A percentile compares a stretch with the other conserved stretches of the same genome.
Evolutionary conservation across 1,140 invertebrate species (phyloP).

Genomic region (Drosophila rhopaloa): DNA sequence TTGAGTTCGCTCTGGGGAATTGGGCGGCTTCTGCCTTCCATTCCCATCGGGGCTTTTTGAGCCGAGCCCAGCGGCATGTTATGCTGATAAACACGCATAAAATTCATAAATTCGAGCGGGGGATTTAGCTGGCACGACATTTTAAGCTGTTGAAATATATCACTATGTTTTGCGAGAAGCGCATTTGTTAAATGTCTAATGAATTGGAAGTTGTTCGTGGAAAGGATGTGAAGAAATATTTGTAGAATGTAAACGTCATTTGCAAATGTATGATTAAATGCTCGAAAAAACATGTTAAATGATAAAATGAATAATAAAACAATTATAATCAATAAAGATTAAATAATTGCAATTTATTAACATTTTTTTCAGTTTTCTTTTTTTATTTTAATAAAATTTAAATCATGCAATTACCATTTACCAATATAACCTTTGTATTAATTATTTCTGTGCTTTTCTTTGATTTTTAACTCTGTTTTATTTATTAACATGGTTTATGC

Average conservation of each 20-base stretch:
- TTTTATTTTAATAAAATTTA: too few relatives aligned
- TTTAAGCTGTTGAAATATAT: conserved; percentile 70
- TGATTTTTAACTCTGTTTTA: too few relatives aligned
- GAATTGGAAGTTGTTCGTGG: conserved; percentile 26
- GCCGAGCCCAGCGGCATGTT: conserved; percentile 59
- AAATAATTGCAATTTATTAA: too few relatives aligned
- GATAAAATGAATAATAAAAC: too few relatives aligned
- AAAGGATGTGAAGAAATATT: conserved; percentile 9
- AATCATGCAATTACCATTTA: too few relatives aligned
- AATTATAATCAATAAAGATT: too few relatives aligned
- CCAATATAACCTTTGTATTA: too few relatives aligned
- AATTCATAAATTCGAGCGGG: conserved; percentile 73
- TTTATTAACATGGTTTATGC: too few relatives aligned
- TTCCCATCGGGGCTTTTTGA: conserved; percentile 18
- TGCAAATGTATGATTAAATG: not conserved
- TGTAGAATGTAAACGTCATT: conserved; percentile 1
- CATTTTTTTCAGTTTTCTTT: too few relatives aligned
- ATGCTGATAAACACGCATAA: conserved; percentile 77
- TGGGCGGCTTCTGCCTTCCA: conserved; percentile 32
- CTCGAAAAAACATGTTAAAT: too few relatives aligned
- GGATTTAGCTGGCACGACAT: conserved; percentile 46
- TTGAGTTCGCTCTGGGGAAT: conserved; percentile 45
- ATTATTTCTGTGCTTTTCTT: too few relatives aligned
- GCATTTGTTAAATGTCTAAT: conserved; percentile 67
- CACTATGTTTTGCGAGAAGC: conserved; percentile 32